Base-by-base conservation (phyloP, 2,888 invertebrate genomes). In the Drosophila phalerata region DNA sequence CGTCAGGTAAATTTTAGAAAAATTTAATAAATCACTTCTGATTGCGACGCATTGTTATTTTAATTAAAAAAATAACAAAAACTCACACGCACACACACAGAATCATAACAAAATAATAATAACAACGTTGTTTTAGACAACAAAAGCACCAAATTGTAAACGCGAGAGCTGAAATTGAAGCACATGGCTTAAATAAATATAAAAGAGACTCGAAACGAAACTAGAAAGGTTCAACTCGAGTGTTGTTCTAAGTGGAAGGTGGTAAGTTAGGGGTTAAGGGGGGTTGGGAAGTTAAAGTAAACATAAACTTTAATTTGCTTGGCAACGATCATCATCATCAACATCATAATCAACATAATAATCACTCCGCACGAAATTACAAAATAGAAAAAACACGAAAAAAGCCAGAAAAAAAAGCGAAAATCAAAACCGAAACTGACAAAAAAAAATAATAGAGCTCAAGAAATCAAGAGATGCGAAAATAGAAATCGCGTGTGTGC, bases 21-120 rank as follows among this genome's bases (percentile, higher is more conserved):
- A 67, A 60, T 79, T 81, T 78, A 63, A 88, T 86, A 86, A 88
- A 88, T 86, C 84, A 86, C 73, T 77, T 62, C 70, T 82, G 86
- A 86, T 86, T 86, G 81, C 77, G 64, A 52, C 22, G 51, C 82
- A 82, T 86, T 86, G 86, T 85, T 86, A 85, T 85, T 88, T 75
- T 80, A 85, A 78, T 75, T 75, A 69, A 80, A 78, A 84, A 77
- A 74, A 69, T 63, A 64, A 66, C 61, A 74, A 47, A 61, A 30
- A 49, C 43, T 52, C 62, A 30, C 37, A 51, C 43, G 34, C 48
- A 45, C 47, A 56, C 52, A 38, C 13, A 48, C 10, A 8, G 5
- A 38, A 58, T 55, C 45, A 69, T 58, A 57, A 69, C 64, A 73
- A 28, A 9, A 64, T 73, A 73, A 64, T 56, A 69, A 66, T 57